phyloP scores from a whole-genome alignment of 2,113 vertebrate genomes.

The Silurus meridionalis region DNA sequence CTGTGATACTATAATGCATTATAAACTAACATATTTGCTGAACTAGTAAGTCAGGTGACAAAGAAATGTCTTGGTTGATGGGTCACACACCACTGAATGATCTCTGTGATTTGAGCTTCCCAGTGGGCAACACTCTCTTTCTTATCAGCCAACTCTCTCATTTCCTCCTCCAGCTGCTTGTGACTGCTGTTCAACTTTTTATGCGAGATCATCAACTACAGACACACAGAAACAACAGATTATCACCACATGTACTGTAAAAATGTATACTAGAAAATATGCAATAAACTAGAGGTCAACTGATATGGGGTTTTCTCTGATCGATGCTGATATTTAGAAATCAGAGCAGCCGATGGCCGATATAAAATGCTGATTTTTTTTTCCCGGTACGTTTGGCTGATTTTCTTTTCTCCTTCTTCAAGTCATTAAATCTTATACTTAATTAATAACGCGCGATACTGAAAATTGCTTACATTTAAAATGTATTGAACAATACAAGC shows the following conservation, averaged over 20 bases:
- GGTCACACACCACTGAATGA: conserved; percentile 89
- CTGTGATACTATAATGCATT: background rate
- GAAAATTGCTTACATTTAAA: too few species aligned
- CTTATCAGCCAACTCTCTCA: conserved; percentile 92
- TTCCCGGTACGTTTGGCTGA: too few species aligned
- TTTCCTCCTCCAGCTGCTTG: conserved; percentile 90
- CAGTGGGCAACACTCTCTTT: conserved; percentile 96
- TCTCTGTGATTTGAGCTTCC: conserved; percentile 98
- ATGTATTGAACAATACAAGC: too few species aligned
- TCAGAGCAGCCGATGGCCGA: too few species aligned
- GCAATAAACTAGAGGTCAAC: too few species aligned
- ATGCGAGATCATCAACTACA: conserved; percentile 80
- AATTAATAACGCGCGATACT: too few species aligned
- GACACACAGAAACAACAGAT: background rate
- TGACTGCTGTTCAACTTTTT: conserved; percentile 84
- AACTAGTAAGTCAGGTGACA: background rate
- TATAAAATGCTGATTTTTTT: too few species aligned
- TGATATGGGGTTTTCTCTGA: too few species aligned
- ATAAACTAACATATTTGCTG: background rate
- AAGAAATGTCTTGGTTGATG: background rate
- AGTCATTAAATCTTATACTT: too few species aligned
- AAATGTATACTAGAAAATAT: too few species aligned
- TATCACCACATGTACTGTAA: background rate
- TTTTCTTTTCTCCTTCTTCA: too few species aligned
- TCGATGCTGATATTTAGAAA: too few species aligned